Evolutionary conservation across 1,140 invertebrate species (phyloP).

Genomic region (Coptotermes formosanus): DNA sequence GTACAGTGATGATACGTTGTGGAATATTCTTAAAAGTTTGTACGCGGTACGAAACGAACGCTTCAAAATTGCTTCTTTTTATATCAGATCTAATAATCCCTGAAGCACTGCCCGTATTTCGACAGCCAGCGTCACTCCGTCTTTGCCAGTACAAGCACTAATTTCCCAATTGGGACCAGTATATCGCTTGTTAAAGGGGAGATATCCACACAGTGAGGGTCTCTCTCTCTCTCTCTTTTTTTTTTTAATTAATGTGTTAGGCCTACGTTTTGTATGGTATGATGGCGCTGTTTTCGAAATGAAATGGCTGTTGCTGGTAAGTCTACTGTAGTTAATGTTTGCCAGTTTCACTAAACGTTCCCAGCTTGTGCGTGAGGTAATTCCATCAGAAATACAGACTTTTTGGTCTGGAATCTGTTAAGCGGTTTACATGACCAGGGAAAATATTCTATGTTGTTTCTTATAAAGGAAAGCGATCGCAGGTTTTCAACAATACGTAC

Average conservation of each 20-base stretch:
- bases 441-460: too few relatives aligned
- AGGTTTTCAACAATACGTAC: too few relatives aligned
- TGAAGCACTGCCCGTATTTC: background rate
- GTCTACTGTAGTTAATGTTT: too few relatives aligned
- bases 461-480: too few relatives aligned
- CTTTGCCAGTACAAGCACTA: conserved; percentile 12
- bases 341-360: too few relatives aligned
- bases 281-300: background rate
- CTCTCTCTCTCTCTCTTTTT: background rate
- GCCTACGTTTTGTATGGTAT: background rate
- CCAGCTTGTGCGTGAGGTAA: too few relatives aligned
- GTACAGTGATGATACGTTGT: too few relatives aligned
- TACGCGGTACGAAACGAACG: too few relatives aligned
- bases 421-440: too few relatives aligned
- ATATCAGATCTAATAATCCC: background rate
- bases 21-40: background rate
- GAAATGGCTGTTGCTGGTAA: background rate
- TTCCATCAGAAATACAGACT: too few relatives aligned
- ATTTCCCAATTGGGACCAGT: conserved; percentile 24
- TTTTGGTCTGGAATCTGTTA: too few relatives aligned
- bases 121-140: background rate
- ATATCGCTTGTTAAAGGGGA: conserved; percentile 18
- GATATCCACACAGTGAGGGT: background rate
- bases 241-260: background rate
- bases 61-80: background rate